Percentiles rank a stretch among this genome's conserved stretches.
phyloP scores from a whole-genome alignment of 2,888 invertebrate genomes.

The Rugalucina vietnamica region DNA sequence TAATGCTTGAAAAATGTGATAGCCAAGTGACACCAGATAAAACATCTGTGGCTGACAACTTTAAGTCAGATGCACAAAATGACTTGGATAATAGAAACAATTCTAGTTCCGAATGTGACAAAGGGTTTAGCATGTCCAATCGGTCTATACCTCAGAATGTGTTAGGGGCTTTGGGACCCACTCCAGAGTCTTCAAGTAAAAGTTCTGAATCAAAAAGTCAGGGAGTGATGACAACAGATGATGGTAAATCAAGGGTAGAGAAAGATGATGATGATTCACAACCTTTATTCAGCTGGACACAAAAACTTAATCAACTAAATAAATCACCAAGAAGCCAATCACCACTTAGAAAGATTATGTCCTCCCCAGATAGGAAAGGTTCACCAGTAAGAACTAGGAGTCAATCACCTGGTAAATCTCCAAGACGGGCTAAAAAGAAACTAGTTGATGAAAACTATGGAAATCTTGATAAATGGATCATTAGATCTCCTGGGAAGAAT shows the following conservation, averaged over 20 bases:
- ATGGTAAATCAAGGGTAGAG: not conserved
- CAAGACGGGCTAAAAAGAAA: constrained; percentile 44
- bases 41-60: no score
- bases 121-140: not conserved
- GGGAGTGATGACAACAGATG: not conserved
- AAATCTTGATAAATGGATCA: constrained; percentile 70
- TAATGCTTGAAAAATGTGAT: no score
- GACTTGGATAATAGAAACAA: not conserved
- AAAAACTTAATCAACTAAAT: constrained; percentile 50
- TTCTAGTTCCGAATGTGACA: not conserved
- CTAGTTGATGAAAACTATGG: constrained; percentile 47
- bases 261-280: constrained; percentile 28
- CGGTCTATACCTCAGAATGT: constrained; percentile 56
- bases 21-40: no score
- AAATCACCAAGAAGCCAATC: constrained; percentile 41
- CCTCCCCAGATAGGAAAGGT: constrained; percentile 34
- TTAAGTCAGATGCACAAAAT: not conserved
- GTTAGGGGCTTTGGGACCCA: constrained; percentile 38
- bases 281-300: constrained; percentile 55
- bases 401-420: constrained; percentile 55
- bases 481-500: constrained; percentile 59
- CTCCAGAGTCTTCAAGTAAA: constrained; percentile 39
- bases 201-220: constrained; percentile 21
- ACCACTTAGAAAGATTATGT: constrained; percentile 36
- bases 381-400: constrained; percentile 47